Percentiles rank a stretch among this genome's conserved stretches.
Evolutionary conservation across 2,113 vertebrate genomes (phyloP).

Genomic region (Tricholaema leucomelas): DNA sequence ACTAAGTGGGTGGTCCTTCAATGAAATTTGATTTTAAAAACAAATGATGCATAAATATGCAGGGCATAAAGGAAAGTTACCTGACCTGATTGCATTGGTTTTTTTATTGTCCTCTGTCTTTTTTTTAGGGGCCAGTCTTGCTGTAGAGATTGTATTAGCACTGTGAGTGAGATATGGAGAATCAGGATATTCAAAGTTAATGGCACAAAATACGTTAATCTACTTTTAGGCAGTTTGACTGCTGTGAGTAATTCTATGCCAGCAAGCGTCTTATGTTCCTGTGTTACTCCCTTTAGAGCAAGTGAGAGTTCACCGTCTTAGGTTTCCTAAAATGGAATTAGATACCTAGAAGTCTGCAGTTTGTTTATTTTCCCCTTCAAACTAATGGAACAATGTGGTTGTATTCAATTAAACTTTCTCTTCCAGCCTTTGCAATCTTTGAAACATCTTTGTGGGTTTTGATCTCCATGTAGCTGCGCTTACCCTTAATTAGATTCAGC

Average conservation of each 20-base stretch:
- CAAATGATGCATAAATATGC: not conserved
- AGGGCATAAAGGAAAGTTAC: not conserved
- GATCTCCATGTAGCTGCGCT: constrained; percentile 44
- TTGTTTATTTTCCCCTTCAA: constrained; percentile 55
- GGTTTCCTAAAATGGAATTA: constrained; percentile 12
- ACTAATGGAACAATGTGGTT: not conserved
- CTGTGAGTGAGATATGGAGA: not conserved
- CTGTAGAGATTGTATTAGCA: not conserved
- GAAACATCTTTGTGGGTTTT: constrained; percentile 40
- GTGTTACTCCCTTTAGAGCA: not conserved
- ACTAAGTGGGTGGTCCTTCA: not conserved
- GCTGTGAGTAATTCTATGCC: not conserved
- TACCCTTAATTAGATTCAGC: constrained; percentile 59
- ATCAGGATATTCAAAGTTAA: not conserved
- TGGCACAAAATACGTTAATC: not conserved
- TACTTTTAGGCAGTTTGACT: not conserved
- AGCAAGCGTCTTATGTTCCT: not conserved
- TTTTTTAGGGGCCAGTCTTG: not conserved
- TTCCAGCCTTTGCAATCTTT: constrained; percentile 22
- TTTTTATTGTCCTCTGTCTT: not conserved
- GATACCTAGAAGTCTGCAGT: constrained; percentile 32
- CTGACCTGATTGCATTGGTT: not conserved
- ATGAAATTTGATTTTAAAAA: constrained; percentile 26
- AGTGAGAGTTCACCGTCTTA: not conserved
- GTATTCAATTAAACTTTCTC: constrained; percentile 28